Base-by-base conservation (phyloP, 1,140 invertebrate species). In the Neoseiulus cucumeris region DNA sequence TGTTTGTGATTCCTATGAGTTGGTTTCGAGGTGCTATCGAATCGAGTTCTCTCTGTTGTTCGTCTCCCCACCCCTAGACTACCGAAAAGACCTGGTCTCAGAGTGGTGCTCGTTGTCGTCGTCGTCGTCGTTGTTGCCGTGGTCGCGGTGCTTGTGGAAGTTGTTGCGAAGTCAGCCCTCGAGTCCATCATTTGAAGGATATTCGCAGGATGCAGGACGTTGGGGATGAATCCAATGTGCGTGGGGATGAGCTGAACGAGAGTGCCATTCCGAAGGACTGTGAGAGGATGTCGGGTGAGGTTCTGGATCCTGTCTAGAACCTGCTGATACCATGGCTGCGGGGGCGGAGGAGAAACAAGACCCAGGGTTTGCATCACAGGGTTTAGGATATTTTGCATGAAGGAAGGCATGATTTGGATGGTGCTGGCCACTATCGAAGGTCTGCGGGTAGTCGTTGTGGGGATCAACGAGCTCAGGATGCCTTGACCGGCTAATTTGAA, bases 401-500 rank as follows among this genome's bases (percentile, higher is more conserved):
- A 59, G 2, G 22, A 25, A 25, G 51, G 51, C 51, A 59, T 17
- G 22, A 25, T 59, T 33, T 59, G 51, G 25, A 59, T 29, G 2
- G 51, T 29, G 51, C 33, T 59, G 51, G 25, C 51, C 14, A 59
- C 51, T 29, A 59, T 33, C n/a, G 51, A 59, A 29, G 51, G 22
- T 25, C 51, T 25, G 17, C 25, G 51, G 9, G 51, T 59, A 18
- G 51, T 59, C 25, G 51, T 59, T 33, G 51, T 20, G 22, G 51
- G 51, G 14, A 25, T 25, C 25, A 59, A 25, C 2, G 51, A 25
- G 33, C 14, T 59, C 22, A 59, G 9, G 33, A 59, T 59, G 4
- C 22, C 22, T 20, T 59, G 51, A 17, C 14, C 25, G 9, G 25
- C 51, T 59, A 33, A 25, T 59, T 14, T 71, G 68, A 41, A 67